These are phyloP conservation scores for Crotalus tigris DNA, from an alignment of 2,113 vertebrate species.

Conservation along the genomic window DNA sequence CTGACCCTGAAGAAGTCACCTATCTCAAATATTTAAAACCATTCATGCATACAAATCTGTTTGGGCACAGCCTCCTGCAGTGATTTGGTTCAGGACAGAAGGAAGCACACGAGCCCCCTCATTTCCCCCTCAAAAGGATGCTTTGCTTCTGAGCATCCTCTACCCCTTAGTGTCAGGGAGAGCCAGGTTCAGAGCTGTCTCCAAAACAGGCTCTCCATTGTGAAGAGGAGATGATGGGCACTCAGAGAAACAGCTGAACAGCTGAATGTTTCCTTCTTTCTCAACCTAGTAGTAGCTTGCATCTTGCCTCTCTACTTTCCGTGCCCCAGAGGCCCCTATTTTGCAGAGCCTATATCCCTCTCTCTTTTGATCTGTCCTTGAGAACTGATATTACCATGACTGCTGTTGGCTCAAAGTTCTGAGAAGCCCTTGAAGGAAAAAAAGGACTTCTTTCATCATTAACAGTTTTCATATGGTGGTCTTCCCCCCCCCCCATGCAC, in stretches of 20 bases:
- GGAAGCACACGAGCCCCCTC: neutral
- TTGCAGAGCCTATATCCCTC: neutral
- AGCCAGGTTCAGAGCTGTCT: neutral
- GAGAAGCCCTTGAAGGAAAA: neutral
- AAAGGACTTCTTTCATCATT: neutral
- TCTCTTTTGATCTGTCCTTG: neutral
- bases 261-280: neutral
- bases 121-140: neutral
- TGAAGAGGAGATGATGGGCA: neutral
- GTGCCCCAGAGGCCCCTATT: neutral
- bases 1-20: neutral
- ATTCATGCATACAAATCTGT: neutral
- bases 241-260: neutral
- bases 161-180: slow-evolving; percentile 15
- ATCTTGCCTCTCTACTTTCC: neutral
- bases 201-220: slow-evolving; percentile 20
- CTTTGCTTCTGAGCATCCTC: neutral
- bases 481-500: no score
- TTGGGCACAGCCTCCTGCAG: neutral
- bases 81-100: neutral
- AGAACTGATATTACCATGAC: neutral
- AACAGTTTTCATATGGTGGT: neutral
- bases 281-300: neutral
- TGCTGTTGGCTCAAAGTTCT: neutral
- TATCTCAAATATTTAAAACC: neutral